These are phyloP conservation scores for Amiota mariae DNA, from an alignment of 2,888 invertebrate species.

Conservation along the genomic window DNA sequence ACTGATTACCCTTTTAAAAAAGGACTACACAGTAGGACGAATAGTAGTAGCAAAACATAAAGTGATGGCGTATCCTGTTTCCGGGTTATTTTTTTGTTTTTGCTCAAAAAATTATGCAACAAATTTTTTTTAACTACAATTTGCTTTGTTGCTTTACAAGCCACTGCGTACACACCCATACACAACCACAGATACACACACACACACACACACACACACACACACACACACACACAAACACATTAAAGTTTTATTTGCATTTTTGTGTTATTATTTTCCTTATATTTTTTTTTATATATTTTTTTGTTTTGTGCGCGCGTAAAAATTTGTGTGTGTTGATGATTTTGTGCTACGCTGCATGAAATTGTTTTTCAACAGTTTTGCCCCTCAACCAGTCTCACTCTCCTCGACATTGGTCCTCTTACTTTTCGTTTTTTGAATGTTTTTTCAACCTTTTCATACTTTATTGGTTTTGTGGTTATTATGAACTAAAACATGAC, in stretches of 20 bases:
- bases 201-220: background rate
- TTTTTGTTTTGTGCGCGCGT: background rate
- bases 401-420: no score
- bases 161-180: background rate
- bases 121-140: conserved; percentile 1
- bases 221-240: background rate
- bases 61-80: background rate
- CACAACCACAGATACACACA: background rate
- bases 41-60: background rate
- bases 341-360: conserved; percentile 18
- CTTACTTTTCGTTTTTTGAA: background rate
- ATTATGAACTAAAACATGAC: conserved; percentile 16
- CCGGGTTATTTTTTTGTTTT: background rate
- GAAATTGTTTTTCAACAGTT: background rate
- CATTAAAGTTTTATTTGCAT: background rate
- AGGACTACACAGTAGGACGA: background rate
- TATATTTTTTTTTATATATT: background rate
- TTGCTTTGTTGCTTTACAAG: no score
- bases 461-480: conserved; percentile 21
- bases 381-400: background rate
- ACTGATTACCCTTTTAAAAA: background rate
- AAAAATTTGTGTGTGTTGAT: conserved; percentile 1
- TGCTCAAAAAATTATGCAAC: conserved; percentile 28
- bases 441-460: conserved; percentile 1
- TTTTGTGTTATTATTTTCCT: background rate